Conservation (phyloP, 2,888 invertebrate genomes). For the Latheticus oryzae region DNA sequence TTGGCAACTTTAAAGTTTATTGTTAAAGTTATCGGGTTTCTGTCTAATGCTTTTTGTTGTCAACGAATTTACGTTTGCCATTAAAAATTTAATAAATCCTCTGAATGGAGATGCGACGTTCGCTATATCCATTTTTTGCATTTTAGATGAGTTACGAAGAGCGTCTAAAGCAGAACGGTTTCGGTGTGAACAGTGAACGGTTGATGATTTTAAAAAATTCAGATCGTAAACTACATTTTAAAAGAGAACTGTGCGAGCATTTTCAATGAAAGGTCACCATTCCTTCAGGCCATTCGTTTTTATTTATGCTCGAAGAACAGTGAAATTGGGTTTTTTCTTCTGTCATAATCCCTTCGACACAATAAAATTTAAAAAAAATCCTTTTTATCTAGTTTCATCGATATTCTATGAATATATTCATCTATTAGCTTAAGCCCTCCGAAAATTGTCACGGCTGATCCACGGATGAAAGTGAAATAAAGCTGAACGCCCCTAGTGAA, state of each 20-base stretch:
- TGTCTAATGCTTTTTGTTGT: too few relatives aligned
- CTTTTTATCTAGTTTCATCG: constrained; percentile 31
- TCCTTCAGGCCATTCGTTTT: constrained; percentile 21
- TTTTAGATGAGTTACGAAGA: constrained; percentile 9
- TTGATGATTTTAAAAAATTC: constrained; percentile 28
- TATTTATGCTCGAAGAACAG: constrained; percentile 33
- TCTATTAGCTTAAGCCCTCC: constrained; percentile 38
- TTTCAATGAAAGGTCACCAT: constrained; percentile 25
- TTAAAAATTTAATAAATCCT: too few relatives aligned
- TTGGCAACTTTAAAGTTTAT: too few relatives aligned
- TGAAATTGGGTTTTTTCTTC: constrained; percentile 29
- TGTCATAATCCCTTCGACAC: constrained; percentile 31
- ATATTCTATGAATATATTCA: constrained; percentile 44
- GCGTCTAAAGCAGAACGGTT: not conserved
- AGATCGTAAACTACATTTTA: constrained; percentile 28
- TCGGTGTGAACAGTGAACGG: not conserved
- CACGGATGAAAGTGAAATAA: constrained; percentile 32
- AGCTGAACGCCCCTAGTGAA: constrained; percentile 40
- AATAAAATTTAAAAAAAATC: constrained; percentile 34
- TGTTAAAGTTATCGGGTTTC: too few relatives aligned
- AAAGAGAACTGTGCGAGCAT: constrained; percentile 7
- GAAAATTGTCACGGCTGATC: constrained; percentile 35
- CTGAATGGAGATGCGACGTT: too few relatives aligned
- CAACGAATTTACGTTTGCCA: too few relatives aligned
- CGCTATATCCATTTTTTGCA: constrained; percentile 5